Evolutionary conservation across 2,113 vertebrate species (phyloP).

Genomic region (Salvelinus alpinus): DNA sequence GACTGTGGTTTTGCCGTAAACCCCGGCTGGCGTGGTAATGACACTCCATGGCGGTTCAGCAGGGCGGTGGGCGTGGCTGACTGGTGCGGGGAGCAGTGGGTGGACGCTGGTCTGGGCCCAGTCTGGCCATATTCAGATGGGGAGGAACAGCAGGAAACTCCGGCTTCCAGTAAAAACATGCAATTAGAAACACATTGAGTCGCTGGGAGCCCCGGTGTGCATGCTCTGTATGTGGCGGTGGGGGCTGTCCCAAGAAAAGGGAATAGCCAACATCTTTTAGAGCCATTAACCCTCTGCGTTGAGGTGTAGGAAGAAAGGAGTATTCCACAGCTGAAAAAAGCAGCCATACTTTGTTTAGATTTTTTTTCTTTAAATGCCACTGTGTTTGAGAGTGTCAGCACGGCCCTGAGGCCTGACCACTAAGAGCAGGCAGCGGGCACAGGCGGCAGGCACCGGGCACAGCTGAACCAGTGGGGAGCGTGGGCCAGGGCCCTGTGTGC

Average conservation of each 20-base stretch:
- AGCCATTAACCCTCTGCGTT: not conserved
- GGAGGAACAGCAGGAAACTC: slow-evolving; percentile 69
- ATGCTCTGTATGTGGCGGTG: not conserved
- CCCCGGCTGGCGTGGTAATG: slow-evolving; percentile 42
- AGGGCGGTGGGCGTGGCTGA: slow-evolving; percentile 53
- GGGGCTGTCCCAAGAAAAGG: too few species aligned
- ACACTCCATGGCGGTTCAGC: slow-evolving; percentile 17
- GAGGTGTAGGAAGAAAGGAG: slow-evolving; percentile 16
- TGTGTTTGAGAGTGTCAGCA: slow-evolving; percentile 31
- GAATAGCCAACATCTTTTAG: too few species aligned
- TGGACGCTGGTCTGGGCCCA: slow-evolving; percentile 50
- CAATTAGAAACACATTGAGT: slow-evolving; percentile 74
- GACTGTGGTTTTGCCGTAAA: slow-evolving; percentile 61
- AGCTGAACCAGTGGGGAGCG: slow-evolving; percentile 22
- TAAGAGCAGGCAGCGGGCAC: slow-evolving; percentile 27
- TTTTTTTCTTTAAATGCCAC: slow-evolving; percentile 42
- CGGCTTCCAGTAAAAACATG: slow-evolving; percentile 73
- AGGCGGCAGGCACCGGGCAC: slow-evolving; percentile 25
- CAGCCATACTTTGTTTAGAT: slow-evolving; percentile 9
- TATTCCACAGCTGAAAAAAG: slow-evolving; percentile 32
- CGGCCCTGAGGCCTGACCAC: slow-evolving; percentile 30
- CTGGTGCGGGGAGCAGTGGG: slow-evolving; percentile 18
- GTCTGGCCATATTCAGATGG: slow-evolving; percentile 55
- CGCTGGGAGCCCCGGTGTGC: slow-evolving; percentile 11
- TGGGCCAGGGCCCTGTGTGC: not conserved